Conservation (phyloP, 2,797 vertebrate genomes). For the Gephyroberyx darwinii region DNA sequence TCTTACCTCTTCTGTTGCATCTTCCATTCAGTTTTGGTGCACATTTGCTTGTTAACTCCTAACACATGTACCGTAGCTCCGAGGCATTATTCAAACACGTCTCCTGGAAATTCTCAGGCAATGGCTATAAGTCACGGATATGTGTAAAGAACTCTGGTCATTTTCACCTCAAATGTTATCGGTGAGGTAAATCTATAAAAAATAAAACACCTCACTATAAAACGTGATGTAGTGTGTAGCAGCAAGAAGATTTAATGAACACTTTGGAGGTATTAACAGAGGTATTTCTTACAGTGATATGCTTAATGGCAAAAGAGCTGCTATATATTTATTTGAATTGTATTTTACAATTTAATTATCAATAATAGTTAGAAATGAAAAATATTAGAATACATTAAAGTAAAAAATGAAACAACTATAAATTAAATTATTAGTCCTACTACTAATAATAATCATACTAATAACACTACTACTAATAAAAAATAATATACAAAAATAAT, state of each 20-base stretch:
- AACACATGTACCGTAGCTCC: constrained; percentile 84
- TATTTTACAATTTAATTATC: background rate
- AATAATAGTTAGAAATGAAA: background rate
- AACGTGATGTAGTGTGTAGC: constrained; percentile 3
- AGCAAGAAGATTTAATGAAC: constrained; percentile 83
- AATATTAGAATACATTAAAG: no score
- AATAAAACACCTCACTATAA: constrained; percentile 66
- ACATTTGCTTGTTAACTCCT: constrained; percentile 83
- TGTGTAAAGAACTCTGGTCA: constrained; percentile 82
- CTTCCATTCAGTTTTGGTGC: constrained; percentile 77
- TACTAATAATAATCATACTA: no score
- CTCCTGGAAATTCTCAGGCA: constrained; percentile 82
- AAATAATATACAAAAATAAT: background rate
- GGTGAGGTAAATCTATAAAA: constrained; percentile 65
- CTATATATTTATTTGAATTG: constrained; percentile 64
- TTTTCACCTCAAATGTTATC: constrained; percentile 86
- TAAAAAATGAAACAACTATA: no score
- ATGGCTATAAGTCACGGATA: constrained; percentile 82
- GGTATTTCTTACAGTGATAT: constrained; percentile 48
- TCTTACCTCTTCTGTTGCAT: constrained; percentile 53
- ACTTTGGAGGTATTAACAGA: constrained; percentile 66
- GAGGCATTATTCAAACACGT: constrained; percentile 84
- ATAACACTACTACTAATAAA: no score
- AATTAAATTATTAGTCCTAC: no score
- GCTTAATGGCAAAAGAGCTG: constrained; percentile 56